Evolutionary conservation across 2,797 vertebrate species (phyloP).

Genomic region (Rousettus madagascariensis): DNA sequence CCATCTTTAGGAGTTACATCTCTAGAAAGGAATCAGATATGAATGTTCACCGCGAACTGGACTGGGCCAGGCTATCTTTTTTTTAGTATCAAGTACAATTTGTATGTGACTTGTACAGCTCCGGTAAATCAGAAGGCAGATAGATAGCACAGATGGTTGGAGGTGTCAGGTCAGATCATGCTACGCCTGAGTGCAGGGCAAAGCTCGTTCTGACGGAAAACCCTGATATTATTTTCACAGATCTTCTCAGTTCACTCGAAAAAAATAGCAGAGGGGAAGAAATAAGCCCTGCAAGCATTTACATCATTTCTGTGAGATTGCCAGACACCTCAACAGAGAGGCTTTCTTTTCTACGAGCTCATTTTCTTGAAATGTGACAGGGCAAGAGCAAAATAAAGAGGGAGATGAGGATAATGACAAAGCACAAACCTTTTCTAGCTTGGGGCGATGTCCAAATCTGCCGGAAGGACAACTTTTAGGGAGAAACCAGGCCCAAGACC

Average conservation of each 20-base stretch:
- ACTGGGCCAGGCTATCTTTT: slow-evolving; percentile 84
- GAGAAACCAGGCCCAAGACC: not conserved
- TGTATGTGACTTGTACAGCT: slow-evolving; percentile 92
- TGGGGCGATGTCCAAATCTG: slow-evolving; percentile 37
- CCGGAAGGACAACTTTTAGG: slow-evolving; percentile 9
- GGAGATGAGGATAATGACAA: slow-evolving; percentile 17
- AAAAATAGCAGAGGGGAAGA: slow-evolving; percentile 62
- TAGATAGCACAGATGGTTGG: slow-evolving; percentile 99
- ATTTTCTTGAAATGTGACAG: slow-evolving; percentile 84
- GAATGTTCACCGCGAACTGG: slow-evolving; percentile 66
- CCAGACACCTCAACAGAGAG: not conserved
- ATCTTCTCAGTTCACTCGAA: slow-evolving; percentile 89
- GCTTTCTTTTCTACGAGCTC: slow-evolving; percentile 45
- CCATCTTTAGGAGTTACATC: not conserved
- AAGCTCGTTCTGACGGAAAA: slow-evolving; percentile 98
- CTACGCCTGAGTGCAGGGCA: slow-evolving; percentile 95
- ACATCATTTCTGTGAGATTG: slow-evolving; percentile 58
- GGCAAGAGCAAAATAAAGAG: slow-evolving; percentile 75
- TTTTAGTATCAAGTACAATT: slow-evolving; percentile 96
- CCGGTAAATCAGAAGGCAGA: slow-evolving; percentile 98
- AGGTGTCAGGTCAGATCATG: slow-evolving; percentile 99
- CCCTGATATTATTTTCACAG: slow-evolving; percentile 98
- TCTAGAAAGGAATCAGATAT: slow-evolving; percentile 68
- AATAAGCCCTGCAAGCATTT: slow-evolving; percentile 54
- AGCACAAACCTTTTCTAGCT: slow-evolving; percentile 63